Evolutionary conservation across 2,113 vertebrate genomes (phyloP), one percentile per base, ranked within the genome.

Genomic region (Peromyscus polionotus): DNA sequence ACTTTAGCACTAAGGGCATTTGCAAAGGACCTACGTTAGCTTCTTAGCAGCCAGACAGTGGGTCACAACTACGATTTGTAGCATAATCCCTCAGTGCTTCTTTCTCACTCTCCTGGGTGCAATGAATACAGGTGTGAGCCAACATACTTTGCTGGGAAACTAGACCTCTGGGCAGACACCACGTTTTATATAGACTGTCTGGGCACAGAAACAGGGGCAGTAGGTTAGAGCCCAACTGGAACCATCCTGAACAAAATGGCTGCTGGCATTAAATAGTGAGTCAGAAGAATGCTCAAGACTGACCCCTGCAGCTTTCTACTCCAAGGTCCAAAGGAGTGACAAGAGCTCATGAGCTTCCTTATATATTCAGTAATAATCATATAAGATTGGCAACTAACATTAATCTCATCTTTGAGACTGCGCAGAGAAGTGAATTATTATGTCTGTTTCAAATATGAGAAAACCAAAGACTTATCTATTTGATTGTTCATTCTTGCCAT

Each of bases 391-490:
- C 16, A 67, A 31, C 39, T 39, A 95, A 51, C 39, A 92, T 90
- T 36, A 87, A 68, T 20, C 31, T 92, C 89, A 70, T 51, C 61
- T 95, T 36, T 63, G 88, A 90, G n/a, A 70, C 42, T n/a, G 63
- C 65, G 20, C 39, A 13, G 59, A 94, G 87, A 93, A 94, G 54
- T 61, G 26, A 79, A 70, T 75, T 88, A 63, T 83, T 59, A 67
- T 26, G 84, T 39, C 28, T 72, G 33, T 48, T 95, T 92, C 57
- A 80, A 75, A 85, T 67, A 65, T 1, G 26, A 67, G 33, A 76
- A 92, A 96, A 72, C n/a, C 54, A 59, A 75, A 92, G 81, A 22
- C 72, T 67, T 11, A 48, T 92, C 36, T 73, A 85, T 61, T 94
- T 22, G 59, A 54, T 33, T 93, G 83, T 67, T 94, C 85, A 88